Conservation (phyloP, 2,888 invertebrate genomes). For the Desoria tigrina region DNA sequence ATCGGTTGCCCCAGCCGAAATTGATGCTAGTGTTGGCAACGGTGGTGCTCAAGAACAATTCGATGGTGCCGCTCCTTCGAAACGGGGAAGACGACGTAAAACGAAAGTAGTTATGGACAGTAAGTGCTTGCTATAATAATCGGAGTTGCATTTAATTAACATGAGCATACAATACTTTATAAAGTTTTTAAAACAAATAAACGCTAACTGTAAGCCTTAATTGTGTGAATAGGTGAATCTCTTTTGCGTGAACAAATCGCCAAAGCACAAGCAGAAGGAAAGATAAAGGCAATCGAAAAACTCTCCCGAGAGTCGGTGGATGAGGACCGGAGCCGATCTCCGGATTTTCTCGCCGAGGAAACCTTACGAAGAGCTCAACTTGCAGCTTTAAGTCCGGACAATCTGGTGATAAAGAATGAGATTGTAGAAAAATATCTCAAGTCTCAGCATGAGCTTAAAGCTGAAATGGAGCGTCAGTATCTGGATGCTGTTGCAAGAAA, state of each 20-base stretch:
- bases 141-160: too few species aligned
- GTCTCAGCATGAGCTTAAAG: slow-evolving; percentile 43
- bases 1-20: background rate
- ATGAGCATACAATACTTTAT: too few species aligned
- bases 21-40: background rate
- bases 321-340: slow-evolving; percentile 11
- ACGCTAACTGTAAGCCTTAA: background rate
- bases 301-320: slow-evolving; percentile 18
- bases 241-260: slow-evolving; percentile 34
- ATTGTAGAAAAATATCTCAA: slow-evolving; percentile 42
- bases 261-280: slow-evolving; percentile 35
- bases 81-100: slow-evolving; percentile 13
- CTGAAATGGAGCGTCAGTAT: slow-evolving; percentile 36
- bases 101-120: slow-evolving; percentile 6
- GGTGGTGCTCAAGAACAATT: slow-evolving; percentile 5
- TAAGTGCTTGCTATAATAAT: too few species aligned
- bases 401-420: slow-evolving; percentile 33
- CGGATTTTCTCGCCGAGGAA: background rate
- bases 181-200: too few species aligned
- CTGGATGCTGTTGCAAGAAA: slow-evolving; percentile 28
- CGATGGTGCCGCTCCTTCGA: background rate
- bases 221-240: slow-evolving; percentile 25
- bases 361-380: background rate
- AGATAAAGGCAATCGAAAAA: background rate
- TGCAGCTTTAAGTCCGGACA: slow-evolving; percentile 17